phyloP scores from a whole-genome alignment of 2,797 vertebrate species.

The Siniperca undulata region DNA sequence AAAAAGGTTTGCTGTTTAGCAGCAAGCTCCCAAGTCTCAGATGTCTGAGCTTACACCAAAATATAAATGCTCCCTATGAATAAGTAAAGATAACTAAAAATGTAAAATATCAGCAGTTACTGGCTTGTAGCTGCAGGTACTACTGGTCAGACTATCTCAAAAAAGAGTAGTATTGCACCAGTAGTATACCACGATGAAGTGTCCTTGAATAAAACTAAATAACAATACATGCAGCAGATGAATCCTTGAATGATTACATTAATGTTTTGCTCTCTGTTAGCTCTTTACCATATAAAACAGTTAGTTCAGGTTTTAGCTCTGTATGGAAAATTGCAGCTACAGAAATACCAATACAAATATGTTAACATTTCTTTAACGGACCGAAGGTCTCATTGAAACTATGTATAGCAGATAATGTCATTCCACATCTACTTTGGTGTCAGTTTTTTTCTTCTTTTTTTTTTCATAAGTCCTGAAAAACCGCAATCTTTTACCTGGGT shows the following conservation, averaged over 20 bases:
- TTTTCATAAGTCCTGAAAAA: constrained; percentile 6
- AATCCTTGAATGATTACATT: not conserved
- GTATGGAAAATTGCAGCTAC: not conserved
- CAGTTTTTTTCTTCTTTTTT: constrained; percentile 4
- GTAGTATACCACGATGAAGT: not conserved
- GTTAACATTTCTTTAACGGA: not conserved
- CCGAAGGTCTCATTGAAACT: not conserved
- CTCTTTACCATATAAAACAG: not conserved
- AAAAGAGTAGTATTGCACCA: not conserved
- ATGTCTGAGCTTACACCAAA: not conserved
- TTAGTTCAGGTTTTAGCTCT: not conserved
- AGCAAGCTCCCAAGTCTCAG: not conserved
- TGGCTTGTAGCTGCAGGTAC: constrained; percentile 8
- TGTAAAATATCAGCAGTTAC: not conserved
- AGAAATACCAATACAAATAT: not conserved
- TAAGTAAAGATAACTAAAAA: not conserved
- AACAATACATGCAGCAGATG: not conserved
- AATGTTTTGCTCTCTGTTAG: not conserved
- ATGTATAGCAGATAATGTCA: not conserved
- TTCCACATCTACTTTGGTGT: not conserved
- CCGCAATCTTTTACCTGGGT: constrained; percentile 1
- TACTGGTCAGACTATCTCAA: not conserved
- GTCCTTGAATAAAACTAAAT: not conserved
- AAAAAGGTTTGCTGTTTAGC: not conserved
- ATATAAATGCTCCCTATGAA: not conserved